These are phyloP conservation scores for Isoperla grammatica DNA, from an alignment of 2,888 invertebrate genomes.

Conservation along the genomic window DNA sequence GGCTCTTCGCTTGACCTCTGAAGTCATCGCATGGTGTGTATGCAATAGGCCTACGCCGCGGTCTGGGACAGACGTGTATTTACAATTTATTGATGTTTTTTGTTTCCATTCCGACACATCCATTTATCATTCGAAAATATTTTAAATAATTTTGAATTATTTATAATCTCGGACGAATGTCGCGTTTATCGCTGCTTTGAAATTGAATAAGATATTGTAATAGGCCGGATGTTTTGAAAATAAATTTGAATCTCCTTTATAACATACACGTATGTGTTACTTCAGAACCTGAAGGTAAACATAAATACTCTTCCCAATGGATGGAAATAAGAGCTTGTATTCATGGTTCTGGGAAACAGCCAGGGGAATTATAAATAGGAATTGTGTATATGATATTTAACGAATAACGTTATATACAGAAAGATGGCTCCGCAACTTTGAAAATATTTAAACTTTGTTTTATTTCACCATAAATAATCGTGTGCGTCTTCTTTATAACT, in stretches of 20 bases:
- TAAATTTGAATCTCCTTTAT: constrained; percentile 26
- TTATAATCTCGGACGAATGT: too few relatives aligned
- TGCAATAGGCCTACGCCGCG: too few relatives aligned
- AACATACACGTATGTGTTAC: constrained; percentile 27
- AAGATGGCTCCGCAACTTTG: constrained; percentile 26
- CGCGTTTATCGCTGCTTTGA: neutral
- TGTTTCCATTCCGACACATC: too few relatives aligned
- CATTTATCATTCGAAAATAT: too few relatives aligned
- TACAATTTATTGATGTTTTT: too few relatives aligned
- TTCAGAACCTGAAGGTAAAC: constrained; percentile 28
- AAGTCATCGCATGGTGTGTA: too few relatives aligned
- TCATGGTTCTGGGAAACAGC: constrained; percentile 27
- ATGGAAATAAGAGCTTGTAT: neutral
- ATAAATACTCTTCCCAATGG: constrained; percentile 26
- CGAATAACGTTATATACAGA: constrained; percentile 13
- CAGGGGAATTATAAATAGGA: constrained; percentile 21
- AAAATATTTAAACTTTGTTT: constrained; percentile 30
- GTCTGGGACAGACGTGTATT: too few relatives aligned
- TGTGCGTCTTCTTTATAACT: constrained; percentile 5
- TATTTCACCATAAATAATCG: constrained; percentile 26
- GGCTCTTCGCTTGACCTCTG: too few relatives aligned
- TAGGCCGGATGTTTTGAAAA: constrained; percentile 30
- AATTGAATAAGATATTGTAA: constrained; percentile 28
- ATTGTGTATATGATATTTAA: constrained; percentile 17
- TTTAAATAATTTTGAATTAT: too few relatives aligned